Conservation (phyloP, 2,113 vertebrate species). For the Tachysurus vachellii region DNA sequence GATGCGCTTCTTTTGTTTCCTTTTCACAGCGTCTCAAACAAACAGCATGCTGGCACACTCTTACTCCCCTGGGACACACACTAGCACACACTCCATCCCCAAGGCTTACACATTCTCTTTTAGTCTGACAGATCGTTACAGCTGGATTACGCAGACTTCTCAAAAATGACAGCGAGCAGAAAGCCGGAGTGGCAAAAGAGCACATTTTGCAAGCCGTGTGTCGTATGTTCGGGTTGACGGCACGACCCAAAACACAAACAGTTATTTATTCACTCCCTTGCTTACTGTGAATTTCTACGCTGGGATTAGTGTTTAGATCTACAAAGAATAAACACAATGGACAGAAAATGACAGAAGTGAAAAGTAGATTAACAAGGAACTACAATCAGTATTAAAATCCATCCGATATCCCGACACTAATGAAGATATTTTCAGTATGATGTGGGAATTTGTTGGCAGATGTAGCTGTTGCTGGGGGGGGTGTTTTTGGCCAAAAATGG, state of each 20-base stretch:
- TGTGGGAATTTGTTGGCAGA: background rate
- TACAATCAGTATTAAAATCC: background rate
- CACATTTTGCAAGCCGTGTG: background rate
- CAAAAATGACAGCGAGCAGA: background rate
- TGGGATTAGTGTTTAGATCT: too few species aligned
- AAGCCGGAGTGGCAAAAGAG: background rate
- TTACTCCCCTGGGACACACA: conserved; percentile 49
- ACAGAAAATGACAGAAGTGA: background rate
- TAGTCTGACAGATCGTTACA: background rate
- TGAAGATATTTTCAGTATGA: background rate
- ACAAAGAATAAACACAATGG: background rate
- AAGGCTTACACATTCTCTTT: background rate
- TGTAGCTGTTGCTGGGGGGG: too few species aligned
- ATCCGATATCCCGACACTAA: background rate
- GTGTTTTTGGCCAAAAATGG: background rate
- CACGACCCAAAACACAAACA: background rate
- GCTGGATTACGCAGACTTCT: background rate
- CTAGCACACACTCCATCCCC: conserved; percentile 43
- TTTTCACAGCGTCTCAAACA: conserved; percentile 64
- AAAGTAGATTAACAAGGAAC: background rate
- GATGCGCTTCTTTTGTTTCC: conserved; percentile 66
- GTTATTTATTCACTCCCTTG: background rate
- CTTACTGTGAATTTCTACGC: background rate
- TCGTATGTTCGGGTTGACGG: too few species aligned
- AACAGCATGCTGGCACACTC: conserved; percentile 67